Base-by-base conservation (phyloP, 2,113 vertebrate species). In the Cygnus atratus region DNA sequence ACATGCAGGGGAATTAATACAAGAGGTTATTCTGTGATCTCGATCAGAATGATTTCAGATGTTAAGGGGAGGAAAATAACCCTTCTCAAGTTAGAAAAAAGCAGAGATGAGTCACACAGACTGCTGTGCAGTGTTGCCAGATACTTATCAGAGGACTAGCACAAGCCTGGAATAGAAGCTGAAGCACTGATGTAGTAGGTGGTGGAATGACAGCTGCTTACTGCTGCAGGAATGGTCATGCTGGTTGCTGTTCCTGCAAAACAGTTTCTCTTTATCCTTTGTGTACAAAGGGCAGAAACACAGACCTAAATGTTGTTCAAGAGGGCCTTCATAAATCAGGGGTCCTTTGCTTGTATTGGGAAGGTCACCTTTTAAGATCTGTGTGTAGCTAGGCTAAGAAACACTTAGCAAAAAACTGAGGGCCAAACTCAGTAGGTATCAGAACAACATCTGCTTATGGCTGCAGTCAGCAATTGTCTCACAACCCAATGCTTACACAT, bases 71-170 rank as follows among this genome's bases (percentile, higher is more conserved):
- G 21, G 43, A 72, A 93, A 92, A 87, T 48, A 73, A 28, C 43
- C 35, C 54, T 11, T 81, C 85, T 80, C 70, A 90, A 91, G 95
- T 75, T 84, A 92, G 85, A 95, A 88, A 87, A 88, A 44, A 92
- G 39, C 43, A 74, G 37, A 57, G 72, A 55, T 90, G 83, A 94
- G 76, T 96, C 79, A 90, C 41, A 54, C 33, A 85, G 39, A 68
- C 19, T 41, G 83, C 83, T 93, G 52, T 74, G 71, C 63, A 24
- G 54, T 62, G 17, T 44, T 9, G 39, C 84, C 91, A 78, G 58
- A 55, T 55, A 93, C 63, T 72, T 84, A 35, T 2, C 76, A 25
- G 54, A 65, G 76, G 57, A 44, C 90, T 44, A 75, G 52, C 35
- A 46, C 24, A 52, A 93, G 68, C 39, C 83, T 84, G 82, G 87